phyloP scores from a whole-genome alignment of 2,113 vertebrate species.

The Bos taurus region ARS-UCD2.0 NC_037336.1:20439501-20440000 shows the following conservation, averaged over 20 bases:
- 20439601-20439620: background rate
- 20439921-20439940: background rate
- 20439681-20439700: background rate
- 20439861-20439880: background rate
- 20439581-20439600: background rate
- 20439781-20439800: background rate
- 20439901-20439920: background rate
- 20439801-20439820: background rate
- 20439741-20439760: background rate
- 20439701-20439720: background rate
- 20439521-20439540: background rate
- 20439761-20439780: conserved; percentile 10
- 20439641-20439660: background rate
- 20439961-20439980: background rate
- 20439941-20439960: background rate
- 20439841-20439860: background rate
- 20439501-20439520: accelerated
- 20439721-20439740: background rate
- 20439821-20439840: background rate
- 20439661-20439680: background rate
- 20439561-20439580: background rate
- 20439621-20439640: background rate
- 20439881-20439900: background rate
- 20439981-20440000: background rate
- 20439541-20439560: background rate